Conservation (phyloP, 2,888 invertebrate genomes). For the Drosophila acutilabella region DNA sequence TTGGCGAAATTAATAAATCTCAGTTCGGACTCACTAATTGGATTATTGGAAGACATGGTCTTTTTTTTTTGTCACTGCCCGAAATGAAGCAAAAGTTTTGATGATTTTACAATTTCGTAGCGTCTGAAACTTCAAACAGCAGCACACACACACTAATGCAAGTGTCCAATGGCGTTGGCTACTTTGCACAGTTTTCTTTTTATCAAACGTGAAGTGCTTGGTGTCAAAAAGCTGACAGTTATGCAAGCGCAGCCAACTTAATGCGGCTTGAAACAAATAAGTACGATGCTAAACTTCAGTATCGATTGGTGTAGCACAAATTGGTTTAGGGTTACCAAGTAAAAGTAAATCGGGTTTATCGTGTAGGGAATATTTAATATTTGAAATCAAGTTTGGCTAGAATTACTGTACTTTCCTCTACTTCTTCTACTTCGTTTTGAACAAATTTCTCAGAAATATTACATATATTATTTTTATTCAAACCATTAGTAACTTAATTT, state of each 20-base stretch:
- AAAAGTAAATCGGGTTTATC: too few relatives aligned
- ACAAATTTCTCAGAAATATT: too few relatives aligned
- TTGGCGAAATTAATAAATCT: background rate
- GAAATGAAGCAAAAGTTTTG: background rate
- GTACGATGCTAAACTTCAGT: background rate
- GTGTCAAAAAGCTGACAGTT: background rate
- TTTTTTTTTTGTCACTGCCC: background rate
- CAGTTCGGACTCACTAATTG: background rate
- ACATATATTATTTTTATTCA: too few relatives aligned
- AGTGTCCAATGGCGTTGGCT: background rate
- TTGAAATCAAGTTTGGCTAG: too few relatives aligned
- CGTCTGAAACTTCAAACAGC: background rate
- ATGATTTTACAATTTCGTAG: too few relatives aligned
- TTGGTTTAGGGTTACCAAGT: too few relatives aligned
- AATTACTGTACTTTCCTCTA: too few relatives aligned
- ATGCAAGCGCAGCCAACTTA: background rate
- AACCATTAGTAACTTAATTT: too few relatives aligned
- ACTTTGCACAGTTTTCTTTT: background rate
- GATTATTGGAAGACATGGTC: background rate
- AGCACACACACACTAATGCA: too few relatives aligned
- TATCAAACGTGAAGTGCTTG: background rate
- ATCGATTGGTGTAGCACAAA: background rate
- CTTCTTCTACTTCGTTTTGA: too few relatives aligned
- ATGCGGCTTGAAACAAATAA: background rate
- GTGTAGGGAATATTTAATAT: too few relatives aligned